These are phyloP conservation scores for Gorsachius magnificus DNA, from an alignment of 2,797 vertebrate genomes.

Conservation along the genomic window DNA sequence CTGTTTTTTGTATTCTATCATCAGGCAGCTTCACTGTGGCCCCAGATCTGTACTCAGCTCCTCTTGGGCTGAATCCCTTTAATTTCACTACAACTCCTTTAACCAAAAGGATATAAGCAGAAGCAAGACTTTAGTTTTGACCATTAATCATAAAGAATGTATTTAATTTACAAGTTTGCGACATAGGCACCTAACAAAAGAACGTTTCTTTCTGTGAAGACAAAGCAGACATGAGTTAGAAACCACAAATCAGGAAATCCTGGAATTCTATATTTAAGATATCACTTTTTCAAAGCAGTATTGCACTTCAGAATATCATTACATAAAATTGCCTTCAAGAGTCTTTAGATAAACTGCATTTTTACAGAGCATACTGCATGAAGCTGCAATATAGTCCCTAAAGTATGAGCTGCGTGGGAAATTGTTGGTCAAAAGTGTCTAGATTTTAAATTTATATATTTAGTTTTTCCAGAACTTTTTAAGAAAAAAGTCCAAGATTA, in stretches of 20 bases:
- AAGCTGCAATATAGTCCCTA: background rate
- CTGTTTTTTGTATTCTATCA: background rate
- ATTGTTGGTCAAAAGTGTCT: background rate
- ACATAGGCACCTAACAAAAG: background rate
- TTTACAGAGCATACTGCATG: background rate
- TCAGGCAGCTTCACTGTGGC: background rate
- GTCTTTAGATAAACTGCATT: background rate
- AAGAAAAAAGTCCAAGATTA: background rate
- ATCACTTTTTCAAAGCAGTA: background rate
- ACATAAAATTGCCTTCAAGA: background rate
- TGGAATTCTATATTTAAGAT: background rate
- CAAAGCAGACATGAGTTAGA: background rate
- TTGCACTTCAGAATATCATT: background rate
- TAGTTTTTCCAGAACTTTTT: background rate
- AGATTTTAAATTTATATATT: background rate
- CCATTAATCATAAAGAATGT: background rate
- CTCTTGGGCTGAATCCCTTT: background rate
- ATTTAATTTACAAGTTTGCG: background rate
- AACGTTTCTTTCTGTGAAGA: background rate
- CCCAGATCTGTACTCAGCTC: background rate
- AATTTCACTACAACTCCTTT: background rate
- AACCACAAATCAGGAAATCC: background rate
- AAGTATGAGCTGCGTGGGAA: background rate
- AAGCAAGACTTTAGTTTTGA: background rate
- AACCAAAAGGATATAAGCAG: background rate